A percentile compares a stretch with the other conserved stretches of the same genome.
Conservation (phyloP, 2,888 invertebrate genomes). For the Tipula confusa region DNA sequence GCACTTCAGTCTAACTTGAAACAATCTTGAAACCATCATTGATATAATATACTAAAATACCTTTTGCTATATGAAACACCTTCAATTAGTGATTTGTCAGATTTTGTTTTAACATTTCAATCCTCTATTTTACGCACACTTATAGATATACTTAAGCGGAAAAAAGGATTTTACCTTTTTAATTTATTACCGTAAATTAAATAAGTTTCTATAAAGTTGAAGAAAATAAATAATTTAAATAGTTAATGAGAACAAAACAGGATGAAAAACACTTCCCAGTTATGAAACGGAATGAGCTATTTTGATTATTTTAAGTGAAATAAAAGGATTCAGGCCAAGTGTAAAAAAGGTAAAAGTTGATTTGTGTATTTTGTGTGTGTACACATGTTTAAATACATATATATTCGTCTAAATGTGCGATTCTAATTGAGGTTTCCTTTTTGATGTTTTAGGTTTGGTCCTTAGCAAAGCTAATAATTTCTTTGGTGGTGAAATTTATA, state of each 20-base stretch:
- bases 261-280: background rate
- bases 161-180: background rate
- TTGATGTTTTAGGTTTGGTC: background rate
- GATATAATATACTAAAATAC: background rate
- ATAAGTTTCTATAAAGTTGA: background rate
- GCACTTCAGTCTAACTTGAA: too few relatives aligned
- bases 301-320: slow-evolving; percentile 8
- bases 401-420: background rate
- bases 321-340: slow-evolving; percentile 1
- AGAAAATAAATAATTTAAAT: background rate
- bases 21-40: too few relatives aligned
- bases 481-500: background rate
- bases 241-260: background rate
- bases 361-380: background rate
- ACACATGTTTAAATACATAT: background rate
- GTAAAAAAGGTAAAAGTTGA: slow-evolving; percentile 20
- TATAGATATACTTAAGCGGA: background rate
- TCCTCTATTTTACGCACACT: background rate
- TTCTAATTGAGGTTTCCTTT: background rate
- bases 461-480: background rate
- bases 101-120: background rate
- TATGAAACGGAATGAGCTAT: slow-evolving; percentile 16
- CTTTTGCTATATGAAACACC: background rate
- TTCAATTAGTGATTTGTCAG: background rate
- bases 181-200: background rate